Base-by-base conservation (phyloP, 2,113 vertebrate species). In the Chaenocephalus aceratus region DNA sequence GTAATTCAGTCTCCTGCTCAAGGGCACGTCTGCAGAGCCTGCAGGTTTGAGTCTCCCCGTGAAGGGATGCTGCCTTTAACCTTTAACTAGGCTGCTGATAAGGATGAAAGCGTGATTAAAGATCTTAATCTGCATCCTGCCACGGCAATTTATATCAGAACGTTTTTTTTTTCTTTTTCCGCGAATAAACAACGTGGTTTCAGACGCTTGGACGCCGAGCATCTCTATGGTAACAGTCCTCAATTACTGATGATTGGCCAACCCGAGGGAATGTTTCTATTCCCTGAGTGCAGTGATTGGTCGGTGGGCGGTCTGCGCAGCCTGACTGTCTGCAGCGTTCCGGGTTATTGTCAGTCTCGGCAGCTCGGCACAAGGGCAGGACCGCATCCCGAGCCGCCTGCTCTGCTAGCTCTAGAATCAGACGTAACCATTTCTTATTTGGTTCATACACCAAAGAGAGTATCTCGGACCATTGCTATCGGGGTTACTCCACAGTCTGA, bases 291-390 rank as follows among this genome's bases (percentile, higher is more conserved):
- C 84, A 48, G 65, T 92, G 94, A 96, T 96, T 96, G 95, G 95
- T 91, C 84, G 91, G 91, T 92, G 90, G 95, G 95, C 95, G 95
- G 94, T 91, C 90, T 75, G 87, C 66, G 75, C 85, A 79, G 79
- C 74, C 83, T 91, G 93, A 94, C 92, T 87, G 87, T 89, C 93
- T 85, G 94, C 94, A 92, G 86, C 94, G 94, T 95, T 95, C 94
- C 94, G 94, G 94, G 94, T 93, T 95, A 93, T 94, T 94, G 94
- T 96, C 95, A 95, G 95, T 95, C 93, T 94, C 83, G 85, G 94
- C 94, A 94, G 93, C 91, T 92, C 91, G 87, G 93, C 93, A 82
- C 86, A 81, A 88, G 92, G 92, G 89, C 60, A 89, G 91, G 92
- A 93, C 84, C 76, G 81, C 83, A 89, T 91, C 87, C 82, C 90